Percentiles rank a stretch among this genome's conserved stretches.
These are phyloP conservation scores for Hemistola chrysoprasaria DNA, from an alignment of 2,888 invertebrate genomes.

Conservation along the genomic window DNA sequence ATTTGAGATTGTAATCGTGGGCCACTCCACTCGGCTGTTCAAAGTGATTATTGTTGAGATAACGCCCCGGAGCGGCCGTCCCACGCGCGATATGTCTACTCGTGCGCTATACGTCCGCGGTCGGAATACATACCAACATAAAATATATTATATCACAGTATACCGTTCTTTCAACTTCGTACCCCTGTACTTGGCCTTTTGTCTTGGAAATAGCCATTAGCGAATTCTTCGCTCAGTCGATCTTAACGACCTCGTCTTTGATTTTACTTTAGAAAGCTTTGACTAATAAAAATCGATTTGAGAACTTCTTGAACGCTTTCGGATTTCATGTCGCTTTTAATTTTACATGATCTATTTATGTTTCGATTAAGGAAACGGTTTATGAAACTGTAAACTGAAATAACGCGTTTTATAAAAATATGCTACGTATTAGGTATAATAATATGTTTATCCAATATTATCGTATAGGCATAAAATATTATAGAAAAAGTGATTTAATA, in stretches of 20 bases:
- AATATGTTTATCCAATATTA: too few species aligned
- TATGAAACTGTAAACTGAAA: too few species aligned
- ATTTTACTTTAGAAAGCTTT: slow-evolving; percentile 32
- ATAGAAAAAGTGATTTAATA: too few species aligned
- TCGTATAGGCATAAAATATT: too few species aligned
- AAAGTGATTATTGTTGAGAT: slow-evolving; percentile 78
- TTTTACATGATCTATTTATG: slow-evolving; percentile 19
- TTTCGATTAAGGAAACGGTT: slow-evolving; percentile 22
- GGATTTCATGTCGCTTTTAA: slow-evolving; percentile 25
- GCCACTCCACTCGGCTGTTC: slow-evolving; percentile 76
- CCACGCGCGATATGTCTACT: slow-evolving; percentile 54
- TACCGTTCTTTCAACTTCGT: slow-evolving; percentile 37
- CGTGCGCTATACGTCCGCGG: slow-evolving; percentile 17
- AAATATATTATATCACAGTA: slow-evolving; percentile 36
- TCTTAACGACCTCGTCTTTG: slow-evolving; percentile 27
- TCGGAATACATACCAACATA: slow-evolving; percentile 33
- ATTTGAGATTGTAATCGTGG: slow-evolving; percentile 77
- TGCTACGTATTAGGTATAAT: too few species aligned
- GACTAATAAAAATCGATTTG: slow-evolving; percentile 33
- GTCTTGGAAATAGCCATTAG: slow-evolving; percentile 34
- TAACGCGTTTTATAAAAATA: too few species aligned
- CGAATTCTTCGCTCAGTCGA: slow-evolving; percentile 31
- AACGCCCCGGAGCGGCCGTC: slow-evolving; percentile 64
- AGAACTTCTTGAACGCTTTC: slow-evolving; percentile 27
- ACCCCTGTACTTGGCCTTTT: slow-evolving; percentile 35